Evolutionary conservation across 2,113 vertebrate genomes (phyloP), one percentile per base, ranked within the genome.

Genomic region (Ophthalmolycus amberensis): DNA sequence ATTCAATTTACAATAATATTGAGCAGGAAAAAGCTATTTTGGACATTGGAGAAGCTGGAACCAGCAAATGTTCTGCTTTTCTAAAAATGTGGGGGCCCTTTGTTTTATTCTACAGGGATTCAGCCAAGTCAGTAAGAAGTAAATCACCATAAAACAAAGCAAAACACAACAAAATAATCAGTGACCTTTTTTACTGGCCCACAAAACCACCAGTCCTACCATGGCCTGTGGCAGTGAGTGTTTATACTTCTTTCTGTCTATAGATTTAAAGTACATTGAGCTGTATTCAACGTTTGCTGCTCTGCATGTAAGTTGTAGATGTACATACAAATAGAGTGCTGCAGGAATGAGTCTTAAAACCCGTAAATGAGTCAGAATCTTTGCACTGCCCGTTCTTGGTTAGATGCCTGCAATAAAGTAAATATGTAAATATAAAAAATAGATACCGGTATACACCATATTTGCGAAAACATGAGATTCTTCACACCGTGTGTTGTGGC

Each of bases 111-210:
- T 37, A 20, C 5, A 20, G 18, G 6, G 2, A 82, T 46, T 82
- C 46, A 59, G 29, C 44, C 34, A 66, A 48, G 54, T 46, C 32
- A 34, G 60, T n/a, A 22, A 16, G 18, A 40, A 54, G 48, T n/a
- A 58, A 84, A 79, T 58, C 60, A 34, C 42, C 9, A 69, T 12
- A 37, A 56, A 71, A 66, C 32, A 63, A 48, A 82, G 34, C 22
- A 68, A 79, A 79, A 54, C 25, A 40, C 10, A 3, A 32, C 34
- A 69, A 37, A 67, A 67, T 40, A 29, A 59, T 29, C 56, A 7
- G 58, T 60, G 58, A 60, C 27, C 10, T 8, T 29, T 60, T 60
- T 60, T 60, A 60, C 34, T 63, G 59, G 32, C 22, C 62, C 37
- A 15, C 63, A 40, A n/a, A 65, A 25, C 63, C 63, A 65, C 37